Conservation (phyloP, 2,797 vertebrate genomes). For the Sebastes goodei region DNA sequence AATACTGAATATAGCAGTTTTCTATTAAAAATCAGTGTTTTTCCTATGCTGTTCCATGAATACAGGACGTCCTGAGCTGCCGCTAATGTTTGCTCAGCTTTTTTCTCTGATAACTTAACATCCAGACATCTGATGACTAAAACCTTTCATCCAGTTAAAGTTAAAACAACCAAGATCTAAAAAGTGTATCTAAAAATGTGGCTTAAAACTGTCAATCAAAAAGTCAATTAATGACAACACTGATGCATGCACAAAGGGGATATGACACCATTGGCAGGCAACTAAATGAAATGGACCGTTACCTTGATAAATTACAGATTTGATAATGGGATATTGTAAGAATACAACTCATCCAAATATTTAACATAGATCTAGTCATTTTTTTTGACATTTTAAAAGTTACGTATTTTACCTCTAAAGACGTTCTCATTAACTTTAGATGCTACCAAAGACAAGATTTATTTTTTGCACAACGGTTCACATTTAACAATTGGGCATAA, state of each 20-base stretch:
- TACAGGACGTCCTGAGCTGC: no score
- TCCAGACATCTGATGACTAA: no score
- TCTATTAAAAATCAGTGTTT: no score
- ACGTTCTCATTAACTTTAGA: neutral
- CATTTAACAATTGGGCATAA: neutral
- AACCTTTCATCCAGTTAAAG: neutral
- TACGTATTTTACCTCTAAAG: neutral
- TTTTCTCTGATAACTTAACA: no score
- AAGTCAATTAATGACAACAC: neutral
- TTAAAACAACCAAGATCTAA: neutral
- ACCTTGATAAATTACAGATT: neutral
- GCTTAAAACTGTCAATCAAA: neutral
- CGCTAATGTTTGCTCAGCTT: fast-evolving
- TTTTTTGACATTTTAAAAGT: neutral
- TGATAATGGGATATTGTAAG: neutral
- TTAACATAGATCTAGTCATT: neutral
- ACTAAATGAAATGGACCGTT: neutral
- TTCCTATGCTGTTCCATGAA: no score
- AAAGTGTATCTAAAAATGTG: no score
- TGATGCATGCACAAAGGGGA: neutral
- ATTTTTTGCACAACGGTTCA: constrained; percentile 1
- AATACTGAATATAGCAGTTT: no score
- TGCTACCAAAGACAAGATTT: neutral
- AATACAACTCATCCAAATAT: neutral
- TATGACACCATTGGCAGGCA: neutral